Conservation (phyloP, 2,888 invertebrate genomes). For the Steinernema scapterisci region DNA sequence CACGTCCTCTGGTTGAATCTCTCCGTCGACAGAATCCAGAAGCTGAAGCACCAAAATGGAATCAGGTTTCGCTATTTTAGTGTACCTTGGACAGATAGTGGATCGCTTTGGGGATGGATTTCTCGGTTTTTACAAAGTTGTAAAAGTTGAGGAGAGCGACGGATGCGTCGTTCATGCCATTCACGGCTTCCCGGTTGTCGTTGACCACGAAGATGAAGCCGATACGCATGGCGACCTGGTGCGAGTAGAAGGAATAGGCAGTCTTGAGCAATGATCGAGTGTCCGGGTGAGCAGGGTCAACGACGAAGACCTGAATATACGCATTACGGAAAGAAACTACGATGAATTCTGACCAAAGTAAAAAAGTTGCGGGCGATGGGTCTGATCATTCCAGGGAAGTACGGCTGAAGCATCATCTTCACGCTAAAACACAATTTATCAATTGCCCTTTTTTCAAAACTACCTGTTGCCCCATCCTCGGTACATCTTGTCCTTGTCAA, state of each 20-base stretch:
- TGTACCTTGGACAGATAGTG: conserved; percentile 82
- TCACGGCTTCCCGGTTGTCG: conserved; percentile 72
- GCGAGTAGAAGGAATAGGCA: conserved; percentile 86
- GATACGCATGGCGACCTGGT: conserved; percentile 83
- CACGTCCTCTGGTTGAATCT: conserved; percentile 76
- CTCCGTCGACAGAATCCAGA: conserved; percentile 37
- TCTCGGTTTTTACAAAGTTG: conserved; percentile 83
- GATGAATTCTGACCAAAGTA: conserved; percentile 73
- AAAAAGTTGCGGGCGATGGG: conserved; percentile 71
- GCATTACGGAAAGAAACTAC: neutral
- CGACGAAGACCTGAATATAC: conserved; percentile 72
- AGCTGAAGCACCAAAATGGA: conserved; percentile 6
- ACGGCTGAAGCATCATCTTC: conserved; percentile 89
- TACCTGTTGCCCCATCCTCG: conserved; percentile 14
- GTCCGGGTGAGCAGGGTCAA: conserved; percentile 79
- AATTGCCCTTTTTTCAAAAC: neutral
- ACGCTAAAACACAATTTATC: conserved; percentile 72
- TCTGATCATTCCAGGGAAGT: conserved; percentile 94
- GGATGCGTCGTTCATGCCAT: conserved; percentile 77
- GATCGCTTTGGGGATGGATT: conserved; percentile 77
- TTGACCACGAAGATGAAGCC: conserved; percentile 79
- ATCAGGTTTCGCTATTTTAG: neutral
- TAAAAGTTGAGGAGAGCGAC: conserved; percentile 85
- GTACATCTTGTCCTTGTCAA: conserved; percentile 82
- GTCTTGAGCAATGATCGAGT: conserved; percentile 80